Evolutionary conservation across 1,140 invertebrate genomes (phyloP).

Genomic region (Araneus ventricosus): DNA sequence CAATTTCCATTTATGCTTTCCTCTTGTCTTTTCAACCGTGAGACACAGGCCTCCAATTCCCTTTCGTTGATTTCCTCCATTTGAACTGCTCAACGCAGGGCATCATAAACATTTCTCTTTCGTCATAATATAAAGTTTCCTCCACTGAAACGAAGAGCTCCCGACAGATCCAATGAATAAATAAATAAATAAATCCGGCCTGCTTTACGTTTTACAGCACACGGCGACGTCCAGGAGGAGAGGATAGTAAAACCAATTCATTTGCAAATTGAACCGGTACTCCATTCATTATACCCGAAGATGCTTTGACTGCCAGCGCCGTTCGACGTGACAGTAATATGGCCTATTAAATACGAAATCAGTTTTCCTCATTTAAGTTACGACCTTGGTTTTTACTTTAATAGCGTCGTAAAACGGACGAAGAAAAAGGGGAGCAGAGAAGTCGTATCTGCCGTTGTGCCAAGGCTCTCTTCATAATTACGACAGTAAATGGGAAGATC

Average conservation of each 20-base stretch:
- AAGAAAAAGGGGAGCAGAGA: background rate
- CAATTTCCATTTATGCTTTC: no score
- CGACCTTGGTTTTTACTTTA: conserved; percentile 40
- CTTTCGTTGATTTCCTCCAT: background rate
- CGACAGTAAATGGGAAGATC: background rate
- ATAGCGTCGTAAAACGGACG: conserved; percentile 8
- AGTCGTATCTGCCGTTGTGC: background rate
- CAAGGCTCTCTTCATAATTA: conserved; percentile 20
- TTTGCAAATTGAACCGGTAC: conserved; percentile 33
- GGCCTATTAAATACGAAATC: conserved; percentile 40
- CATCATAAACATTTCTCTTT: conserved; percentile 6
- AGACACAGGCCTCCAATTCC: no score
- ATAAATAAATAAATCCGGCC: conserved; percentile 3
- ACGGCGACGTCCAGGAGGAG: background rate
- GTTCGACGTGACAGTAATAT: conserved; percentile 27
- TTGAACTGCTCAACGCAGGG: background rate
- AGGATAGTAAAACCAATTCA: conserved; percentile 3
- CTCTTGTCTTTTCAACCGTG: no score
- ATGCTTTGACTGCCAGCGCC: background rate
- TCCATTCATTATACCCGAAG: background rate
- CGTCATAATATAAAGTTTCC: background rate
- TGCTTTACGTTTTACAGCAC: background rate
- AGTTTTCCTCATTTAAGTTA: conserved; percentile 30
- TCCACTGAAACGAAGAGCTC: background rate
- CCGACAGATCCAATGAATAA: conserved; percentile 12